These are phyloP conservation scores for Lasioglossum oenotherae DNA, from an alignment of 2,888 invertebrate species.

Conservation along the genomic window DNA sequence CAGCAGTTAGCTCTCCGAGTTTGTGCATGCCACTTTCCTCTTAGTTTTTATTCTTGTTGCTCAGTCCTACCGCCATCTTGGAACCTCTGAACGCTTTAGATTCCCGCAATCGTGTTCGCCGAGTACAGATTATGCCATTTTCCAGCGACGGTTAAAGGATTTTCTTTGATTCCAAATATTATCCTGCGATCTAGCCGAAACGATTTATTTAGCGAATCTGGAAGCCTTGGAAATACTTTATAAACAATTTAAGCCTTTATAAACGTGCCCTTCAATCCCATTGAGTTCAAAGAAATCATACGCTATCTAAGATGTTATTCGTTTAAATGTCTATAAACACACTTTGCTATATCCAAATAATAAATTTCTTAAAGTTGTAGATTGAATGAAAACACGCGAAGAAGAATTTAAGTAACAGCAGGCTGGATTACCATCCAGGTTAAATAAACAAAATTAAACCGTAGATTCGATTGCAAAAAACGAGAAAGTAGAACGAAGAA, in stretches of 20 bases:
- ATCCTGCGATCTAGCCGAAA: background rate
- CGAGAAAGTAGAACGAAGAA: background rate
- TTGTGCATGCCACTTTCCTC: conserved; percentile 15
- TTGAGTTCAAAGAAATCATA: no score
- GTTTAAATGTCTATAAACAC: no score
- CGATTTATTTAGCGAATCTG: background rate
- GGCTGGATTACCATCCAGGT: background rate
- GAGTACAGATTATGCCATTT: conserved; percentile 49
- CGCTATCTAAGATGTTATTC: no score
- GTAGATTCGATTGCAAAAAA: background rate
- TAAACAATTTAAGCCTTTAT: background rate
- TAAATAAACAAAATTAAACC: background rate
- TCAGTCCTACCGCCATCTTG: background rate
- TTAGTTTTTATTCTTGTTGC: conserved; percentile 8
- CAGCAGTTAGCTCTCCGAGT: conserved; percentile 30
- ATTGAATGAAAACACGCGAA: background rate
- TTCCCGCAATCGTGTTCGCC: conserved; percentile 42
- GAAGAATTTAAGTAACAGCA: background rate
- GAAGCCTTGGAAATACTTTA: background rate
- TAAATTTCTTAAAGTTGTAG: background rate
- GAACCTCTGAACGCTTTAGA: background rate
- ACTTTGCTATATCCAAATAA: no score
- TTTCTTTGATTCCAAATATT: background rate
- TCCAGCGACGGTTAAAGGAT: background rate
- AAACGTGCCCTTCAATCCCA: background rate